These are phyloP conservation scores for Danio choprae DNA, from an alignment of 2,797 vertebrate genomes.

Conservation along the genomic window DNA sequence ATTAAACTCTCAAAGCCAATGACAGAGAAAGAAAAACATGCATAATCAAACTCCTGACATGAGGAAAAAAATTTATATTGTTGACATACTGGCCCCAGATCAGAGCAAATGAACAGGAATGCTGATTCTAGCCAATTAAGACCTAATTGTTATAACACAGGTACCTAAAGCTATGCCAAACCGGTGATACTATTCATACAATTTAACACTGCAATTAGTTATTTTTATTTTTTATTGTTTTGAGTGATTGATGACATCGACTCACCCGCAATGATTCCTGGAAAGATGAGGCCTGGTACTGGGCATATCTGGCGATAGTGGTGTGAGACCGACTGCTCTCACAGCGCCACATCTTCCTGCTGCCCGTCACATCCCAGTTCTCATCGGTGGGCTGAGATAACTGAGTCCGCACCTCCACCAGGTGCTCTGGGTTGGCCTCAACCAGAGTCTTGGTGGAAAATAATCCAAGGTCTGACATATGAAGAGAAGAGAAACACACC, in stretches of 20 bases:
- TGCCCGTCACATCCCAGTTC: slow-evolving; percentile 96
- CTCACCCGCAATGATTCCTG: slow-evolving; percentile 97
- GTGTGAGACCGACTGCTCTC: slow-evolving; percentile 97
- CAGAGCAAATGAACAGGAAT: background rate
- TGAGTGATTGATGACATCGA: slow-evolving; percentile 19
- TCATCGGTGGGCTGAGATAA: slow-evolving; percentile 95
- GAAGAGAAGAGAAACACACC: background rate
- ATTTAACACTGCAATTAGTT: background rate
- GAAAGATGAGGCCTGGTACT: slow-evolving; percentile 98
- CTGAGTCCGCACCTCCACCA: slow-evolving; percentile 96
- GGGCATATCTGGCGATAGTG: slow-evolving; percentile 97
- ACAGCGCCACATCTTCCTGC: slow-evolving; percentile 95
- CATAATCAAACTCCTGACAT: background rate
- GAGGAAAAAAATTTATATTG: background rate
- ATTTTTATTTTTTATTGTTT: background rate
- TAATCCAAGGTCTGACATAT: slow-evolving; percentile 89
- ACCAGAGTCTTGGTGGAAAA: slow-evolving; percentile 98
- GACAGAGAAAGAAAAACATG: background rate
- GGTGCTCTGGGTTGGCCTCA: slow-evolving; percentile 96
- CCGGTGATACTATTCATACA: background rate
- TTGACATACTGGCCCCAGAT: background rate
- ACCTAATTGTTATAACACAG: background rate
- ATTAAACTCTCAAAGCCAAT: background rate
- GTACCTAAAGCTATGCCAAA: background rate
- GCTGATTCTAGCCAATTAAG: background rate